These are phyloP conservation scores for Atherinosoma microstoma DNA, from an alignment of 2,797 vertebrate genomes.

Conservation along the genomic window DNA sequence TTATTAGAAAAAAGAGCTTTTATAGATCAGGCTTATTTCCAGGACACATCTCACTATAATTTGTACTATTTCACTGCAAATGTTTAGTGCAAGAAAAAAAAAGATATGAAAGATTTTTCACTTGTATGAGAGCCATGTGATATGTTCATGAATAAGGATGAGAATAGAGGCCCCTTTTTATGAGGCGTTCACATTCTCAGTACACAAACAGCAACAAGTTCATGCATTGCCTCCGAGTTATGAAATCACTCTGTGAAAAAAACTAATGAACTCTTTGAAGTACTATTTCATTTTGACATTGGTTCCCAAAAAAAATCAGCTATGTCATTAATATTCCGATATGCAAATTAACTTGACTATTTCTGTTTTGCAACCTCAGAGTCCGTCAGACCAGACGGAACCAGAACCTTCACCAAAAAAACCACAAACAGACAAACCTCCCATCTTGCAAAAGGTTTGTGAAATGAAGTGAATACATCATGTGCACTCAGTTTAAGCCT, in stretches of 20 bases:
- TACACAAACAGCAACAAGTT: conserved; percentile 23
- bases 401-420: conserved; percentile 57
- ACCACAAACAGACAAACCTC: conserved; percentile 45
- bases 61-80: neutral
- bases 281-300: conserved; percentile 2
- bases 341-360: neutral
- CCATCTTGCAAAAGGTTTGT: conserved; percentile 70
- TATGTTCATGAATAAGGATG: neutral
- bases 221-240: conserved; percentile 15
- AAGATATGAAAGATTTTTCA: neutral
- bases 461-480: neutral
- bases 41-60: neutral
- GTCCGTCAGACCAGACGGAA: conserved; percentile 50
- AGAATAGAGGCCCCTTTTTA: conserved; percentile 1
- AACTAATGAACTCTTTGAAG: neutral
- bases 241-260: conserved; percentile 5
- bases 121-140: neutral
- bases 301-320: neutral
- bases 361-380: conserved; percentile 45
- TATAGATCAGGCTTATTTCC: neutral
- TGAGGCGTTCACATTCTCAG: neutral
- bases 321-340: neutral
- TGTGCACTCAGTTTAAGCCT: neutral
- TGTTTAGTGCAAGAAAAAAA: neutral
- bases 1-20: neutral